Evolutionary conservation across 2,888 invertebrate genomes (phyloP), one percentile per base, ranked within the genome.

Genomic region (Drosophila mimica): DNA sequence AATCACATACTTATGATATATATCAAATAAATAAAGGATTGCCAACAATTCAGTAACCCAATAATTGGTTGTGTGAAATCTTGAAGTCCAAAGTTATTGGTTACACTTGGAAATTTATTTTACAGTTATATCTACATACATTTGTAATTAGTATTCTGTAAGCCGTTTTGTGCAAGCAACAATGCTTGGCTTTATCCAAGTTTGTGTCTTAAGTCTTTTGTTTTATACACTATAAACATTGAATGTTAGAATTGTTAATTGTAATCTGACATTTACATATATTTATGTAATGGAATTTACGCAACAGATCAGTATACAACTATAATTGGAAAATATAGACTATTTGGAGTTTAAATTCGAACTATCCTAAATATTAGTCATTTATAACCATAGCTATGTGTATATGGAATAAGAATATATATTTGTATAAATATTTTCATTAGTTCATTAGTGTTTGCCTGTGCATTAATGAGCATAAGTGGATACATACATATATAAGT

Each of bases 141-240:
- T n/a, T 15, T 40, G 20, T 72, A 53, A 76, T 83, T 79, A 72
- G 57, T 68, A 83, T 70, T 72, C 69, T 53, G 28, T 8, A 20
- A 13, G 17, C 11, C 36, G 43, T 56, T 49, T 49, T 38, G 43
- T 57, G 43, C 38, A 40, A 46, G 38, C 33, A 40, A 15, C 17
- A 51, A 11, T 51, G 17, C 34, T 15, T 28, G 54, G 25, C 63
- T 58, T 31, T 68, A 53, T 60, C 53, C 74, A 79, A 85, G 89
- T 83, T 86, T 70, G 66, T 76, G 71, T 69, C 80, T 74, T 76
- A 75, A 91, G 83, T 88, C 83, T 83, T 86, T 90, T 68, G 81
- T 79, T 81, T 81, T 81, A 74, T 36, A 51, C 40, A 30, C 62
- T 25, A 28, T 30, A 30, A 25, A 11, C n/a, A 38, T 36, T 8